Evolutionary conservation across 2,113 vertebrate genomes (phyloP).

Genomic region (Chloebia gouldiae): DNA sequence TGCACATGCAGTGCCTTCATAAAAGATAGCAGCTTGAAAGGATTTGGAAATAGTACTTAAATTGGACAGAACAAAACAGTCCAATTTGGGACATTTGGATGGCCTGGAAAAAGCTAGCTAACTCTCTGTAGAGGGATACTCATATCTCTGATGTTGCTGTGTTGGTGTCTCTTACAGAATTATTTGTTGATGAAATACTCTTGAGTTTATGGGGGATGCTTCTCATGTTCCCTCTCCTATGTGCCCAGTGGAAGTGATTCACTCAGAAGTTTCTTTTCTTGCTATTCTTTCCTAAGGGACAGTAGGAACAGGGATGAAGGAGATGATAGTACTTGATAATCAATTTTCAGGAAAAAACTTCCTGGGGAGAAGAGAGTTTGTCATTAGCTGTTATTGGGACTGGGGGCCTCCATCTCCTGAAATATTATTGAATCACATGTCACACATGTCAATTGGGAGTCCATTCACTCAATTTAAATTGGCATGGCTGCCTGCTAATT

Average conservation of each 20-base stretch:
- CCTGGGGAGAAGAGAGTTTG: background rate
- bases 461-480: background rate
- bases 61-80: background rate
- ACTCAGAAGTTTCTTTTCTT: background rate
- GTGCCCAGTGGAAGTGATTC: background rate
- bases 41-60: background rate
- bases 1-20: background rate
- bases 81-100: rapidly evolving
- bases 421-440: background rate
- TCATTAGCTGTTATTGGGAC: background rate
- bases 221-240: background rate
- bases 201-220: background rate
- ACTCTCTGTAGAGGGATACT: background rate
- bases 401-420: background rate
- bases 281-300: background rate
- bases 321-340: background rate
- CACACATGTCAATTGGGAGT: background rate
- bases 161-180: background rate
- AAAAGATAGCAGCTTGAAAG: background rate
- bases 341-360: background rate
- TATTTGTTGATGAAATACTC: background rate
- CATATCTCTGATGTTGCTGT: background rate
- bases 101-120: background rate
- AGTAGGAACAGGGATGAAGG: background rate
- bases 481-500: background rate